These are phyloP conservation scores for Umimayanthus chanpuru DNA, from an alignment of 92 coral and sea anemone genomes.

Conservation along the genomic window DNA sequence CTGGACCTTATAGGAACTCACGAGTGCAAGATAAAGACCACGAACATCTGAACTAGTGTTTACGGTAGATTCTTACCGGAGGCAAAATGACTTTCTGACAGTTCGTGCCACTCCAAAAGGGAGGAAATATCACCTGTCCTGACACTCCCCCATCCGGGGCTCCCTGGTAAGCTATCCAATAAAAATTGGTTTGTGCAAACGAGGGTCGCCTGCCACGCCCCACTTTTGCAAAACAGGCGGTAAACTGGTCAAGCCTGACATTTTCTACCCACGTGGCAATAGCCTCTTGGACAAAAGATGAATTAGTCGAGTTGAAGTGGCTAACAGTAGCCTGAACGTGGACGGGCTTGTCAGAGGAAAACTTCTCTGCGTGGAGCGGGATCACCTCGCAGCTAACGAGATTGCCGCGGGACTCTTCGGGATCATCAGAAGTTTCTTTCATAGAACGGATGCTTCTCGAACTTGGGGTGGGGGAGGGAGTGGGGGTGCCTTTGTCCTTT, in stretches of 20 bases:
- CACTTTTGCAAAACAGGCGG: slow-evolving; percentile 49
- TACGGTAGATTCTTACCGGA: slow-evolving; percentile 3
- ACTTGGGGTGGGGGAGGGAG: neutral
- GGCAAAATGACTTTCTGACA: slow-evolving; percentile 49
- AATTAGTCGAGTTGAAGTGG: slow-evolving; percentile 46
- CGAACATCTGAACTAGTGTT: too few relatives aligned
- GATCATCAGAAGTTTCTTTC: neutral
- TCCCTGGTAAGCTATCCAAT: slow-evolving; percentile 58
- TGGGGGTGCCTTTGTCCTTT: neutral
- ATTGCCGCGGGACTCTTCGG: neutral
- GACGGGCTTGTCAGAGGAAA: slow-evolving; percentile 57
- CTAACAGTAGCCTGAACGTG: slow-evolving; percentile 61
- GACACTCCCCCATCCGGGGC: slow-evolving; percentile 63
- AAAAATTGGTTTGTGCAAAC: slow-evolving; percentile 9
- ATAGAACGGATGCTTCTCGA: neutral
- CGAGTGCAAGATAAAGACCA: too few relatives aligned
- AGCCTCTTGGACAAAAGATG: slow-evolving; percentile 51
- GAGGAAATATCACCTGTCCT: slow-evolving; percentile 44
- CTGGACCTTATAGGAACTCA: too few relatives aligned
- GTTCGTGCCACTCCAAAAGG: slow-evolving; percentile 61
- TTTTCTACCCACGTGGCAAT: slow-evolving; percentile 54
- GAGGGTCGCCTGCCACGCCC: slow-evolving; percentile 34
- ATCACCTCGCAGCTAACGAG: slow-evolving; percentile 42
- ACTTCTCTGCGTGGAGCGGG: slow-evolving; percentile 47
- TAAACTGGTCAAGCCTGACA: slow-evolving; percentile 18